Conservation (phyloP, 2,113 vertebrate species). For the Amazona vittata region DNA sequence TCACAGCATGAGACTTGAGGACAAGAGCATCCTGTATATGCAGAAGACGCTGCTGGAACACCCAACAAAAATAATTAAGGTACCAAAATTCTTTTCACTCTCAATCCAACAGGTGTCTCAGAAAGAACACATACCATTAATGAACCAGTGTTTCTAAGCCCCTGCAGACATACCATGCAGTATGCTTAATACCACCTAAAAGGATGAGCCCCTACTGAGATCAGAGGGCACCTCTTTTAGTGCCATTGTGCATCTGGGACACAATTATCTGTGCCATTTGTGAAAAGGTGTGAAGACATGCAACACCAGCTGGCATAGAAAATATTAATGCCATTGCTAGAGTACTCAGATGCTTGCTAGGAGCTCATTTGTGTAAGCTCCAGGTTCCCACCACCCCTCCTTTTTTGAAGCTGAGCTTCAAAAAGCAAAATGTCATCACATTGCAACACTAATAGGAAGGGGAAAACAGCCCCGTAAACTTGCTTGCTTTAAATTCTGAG, state of each 20-base stretch:
- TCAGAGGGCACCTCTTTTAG: not conserved
- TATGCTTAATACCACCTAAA: not conserved
- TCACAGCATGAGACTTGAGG: not conserved
- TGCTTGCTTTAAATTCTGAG: not conserved
- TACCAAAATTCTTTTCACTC: not conserved
- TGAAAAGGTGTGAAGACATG: not conserved
- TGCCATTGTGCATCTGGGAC: not conserved
- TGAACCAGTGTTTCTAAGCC: not conserved
- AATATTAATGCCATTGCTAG: not conserved
- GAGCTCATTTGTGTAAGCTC: not conserved
- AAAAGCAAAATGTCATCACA: not conserved
- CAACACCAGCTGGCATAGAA: not conserved
- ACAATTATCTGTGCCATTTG: not conserved
- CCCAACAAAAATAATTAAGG: not conserved
- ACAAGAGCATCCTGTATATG: not conserved
- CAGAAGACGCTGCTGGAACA: not conserved
- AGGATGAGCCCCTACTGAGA: not conserved
- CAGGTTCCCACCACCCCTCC: not conserved
- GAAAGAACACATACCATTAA: not conserved
- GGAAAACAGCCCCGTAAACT: not conserved
- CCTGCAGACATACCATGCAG: too few relatives aligned
- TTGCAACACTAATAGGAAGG: not conserved
- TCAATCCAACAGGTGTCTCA: not conserved
- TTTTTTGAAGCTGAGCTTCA: not conserved
- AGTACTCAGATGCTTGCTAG: not conserved